These are phyloP conservation scores for Tridacna crocea DNA, from an alignment of 2,888 invertebrate species.

Conservation along the genomic window DNA sequence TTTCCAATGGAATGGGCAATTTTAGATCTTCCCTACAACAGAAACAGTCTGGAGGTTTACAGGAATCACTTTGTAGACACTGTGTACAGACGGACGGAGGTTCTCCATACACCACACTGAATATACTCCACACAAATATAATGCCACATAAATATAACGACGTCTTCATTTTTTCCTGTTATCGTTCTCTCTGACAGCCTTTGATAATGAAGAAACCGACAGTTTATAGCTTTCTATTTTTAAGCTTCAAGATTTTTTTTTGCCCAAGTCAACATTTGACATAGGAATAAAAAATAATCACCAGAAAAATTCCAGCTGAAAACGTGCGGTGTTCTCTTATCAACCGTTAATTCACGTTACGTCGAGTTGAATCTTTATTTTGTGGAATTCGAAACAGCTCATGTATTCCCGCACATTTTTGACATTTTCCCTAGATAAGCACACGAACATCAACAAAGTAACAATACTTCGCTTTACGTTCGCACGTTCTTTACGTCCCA, in stretches of 20 bases:
- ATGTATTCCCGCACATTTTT: no score
- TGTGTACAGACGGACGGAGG: slow-evolving; percentile 50
- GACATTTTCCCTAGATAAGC: not conserved
- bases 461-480: slow-evolving; percentile 8
- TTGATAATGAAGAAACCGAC: no score
- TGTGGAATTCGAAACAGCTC: no score
- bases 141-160: not conserved
- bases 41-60: slow-evolving; percentile 72
- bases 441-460: slow-evolving; percentile 21
- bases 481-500: not conserved
- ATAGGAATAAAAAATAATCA: no score
- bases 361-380: no score
- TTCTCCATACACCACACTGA: not conserved
- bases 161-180: not conserved
- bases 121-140: not conserved
- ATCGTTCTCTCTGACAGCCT: not conserved
- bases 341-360: no score
- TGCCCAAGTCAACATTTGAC: no score
- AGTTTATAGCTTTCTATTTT: no score
- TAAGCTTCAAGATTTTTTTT: no score
- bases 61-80: slow-evolving; percentile 57
- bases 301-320: no score
- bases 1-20: slow-evolving; percentile 52
- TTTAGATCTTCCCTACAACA: slow-evolving; percentile 68
- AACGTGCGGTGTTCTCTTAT: no score